These are phyloP conservation scores for Monochamus alternatus DNA, from an alignment of 2,888 invertebrate genomes.

Conservation along the genomic window DNA sequence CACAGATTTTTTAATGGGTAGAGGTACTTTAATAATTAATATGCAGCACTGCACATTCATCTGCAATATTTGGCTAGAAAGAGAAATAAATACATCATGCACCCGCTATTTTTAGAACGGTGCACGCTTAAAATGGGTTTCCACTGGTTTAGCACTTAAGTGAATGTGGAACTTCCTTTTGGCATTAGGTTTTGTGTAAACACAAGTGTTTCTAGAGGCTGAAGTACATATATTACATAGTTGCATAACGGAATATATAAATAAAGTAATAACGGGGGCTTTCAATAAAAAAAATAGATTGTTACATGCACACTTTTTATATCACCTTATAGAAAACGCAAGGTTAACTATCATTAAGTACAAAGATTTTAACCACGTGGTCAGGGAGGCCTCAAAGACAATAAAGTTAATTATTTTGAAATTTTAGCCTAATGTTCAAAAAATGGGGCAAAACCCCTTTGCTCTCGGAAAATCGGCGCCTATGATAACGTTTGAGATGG, in stretches of 20 bases:
- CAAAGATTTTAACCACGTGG: too few relatives aligned
- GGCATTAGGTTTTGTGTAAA: conserved; percentile 5
- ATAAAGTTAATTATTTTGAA: too few relatives aligned
- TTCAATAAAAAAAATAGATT: not conserved
- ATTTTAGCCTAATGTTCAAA: too few relatives aligned
- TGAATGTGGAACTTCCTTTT: conserved; percentile 23
- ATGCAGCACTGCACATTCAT: conserved; percentile 25
- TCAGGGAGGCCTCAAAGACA: too few relatives aligned
- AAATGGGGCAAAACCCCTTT: too few relatives aligned
- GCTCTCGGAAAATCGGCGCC: too few relatives aligned
- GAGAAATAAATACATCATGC: conserved; percentile 24
- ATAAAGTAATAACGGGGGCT: too few relatives aligned
- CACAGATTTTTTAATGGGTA: not conserved
- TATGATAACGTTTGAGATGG: too few relatives aligned
- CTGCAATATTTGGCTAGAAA: conserved; percentile 19
- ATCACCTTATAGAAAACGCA: too few relatives aligned
- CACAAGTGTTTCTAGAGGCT: conserved; percentile 8
- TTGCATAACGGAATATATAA: not conserved
- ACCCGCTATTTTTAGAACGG: conserved; percentile 23
- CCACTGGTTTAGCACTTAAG: conserved; percentile 10
- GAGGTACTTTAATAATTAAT: conserved; percentile 22
- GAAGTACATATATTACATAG: not conserved
- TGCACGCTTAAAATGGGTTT: conserved; percentile 1
- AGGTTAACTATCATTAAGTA: too few relatives aligned
- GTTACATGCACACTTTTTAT: not conserved